Evolutionary conservation across 2,113 vertebrate genomes (phyloP), one percentile per base, ranked within the genome.

Genomic region (Pachypanchax playfairii): DNA sequence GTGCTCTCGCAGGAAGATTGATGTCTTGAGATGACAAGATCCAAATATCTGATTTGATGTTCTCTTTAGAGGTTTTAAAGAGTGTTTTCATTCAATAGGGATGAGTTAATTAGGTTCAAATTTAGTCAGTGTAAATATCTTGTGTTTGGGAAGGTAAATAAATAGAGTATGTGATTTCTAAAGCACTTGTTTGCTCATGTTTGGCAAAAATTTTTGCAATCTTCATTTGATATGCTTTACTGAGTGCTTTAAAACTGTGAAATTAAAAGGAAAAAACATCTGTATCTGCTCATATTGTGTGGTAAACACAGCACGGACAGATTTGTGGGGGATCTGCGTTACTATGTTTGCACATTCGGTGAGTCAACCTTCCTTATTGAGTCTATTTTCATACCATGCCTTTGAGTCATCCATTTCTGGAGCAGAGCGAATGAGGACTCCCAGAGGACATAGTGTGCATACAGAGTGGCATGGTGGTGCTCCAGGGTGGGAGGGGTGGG

Each of bases 321-420:
- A 51, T 72, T 67, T 79, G 63, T 83, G 77, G 79, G 67, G 47
- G 69, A 62, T 61, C 65, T 12, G 42, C 48, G 4, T 35, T 66
- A 68, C 54, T 14, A 11, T 82, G 79, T 83, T 87, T 82, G 82
- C 82, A 73, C 67, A 74, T 77, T 51, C 56, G 52, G 78, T 62
- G 74, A 63, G 24, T 77, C 81, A 86, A 78, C 70, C 79, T 78
- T 82, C 77, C 77, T 83, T 77, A 63, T 85, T 63, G 52, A 82
- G 77, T 88, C 85, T 87, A 90, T 91, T 91, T 91, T 90, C 83
- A 82, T 82, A 81, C 80, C 61, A 75, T 81, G 83, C 82, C 85
- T 90, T 88, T 92, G 87, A 91, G 85, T 90, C 88, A 82, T 85
- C 79, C 75, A 59, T 89, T 90, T 90, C 77, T 88, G 83, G 87